phyloP scores from a whole-genome alignment of 2,888 invertebrate genomes.

The Aleiodes testaceus region DNA sequence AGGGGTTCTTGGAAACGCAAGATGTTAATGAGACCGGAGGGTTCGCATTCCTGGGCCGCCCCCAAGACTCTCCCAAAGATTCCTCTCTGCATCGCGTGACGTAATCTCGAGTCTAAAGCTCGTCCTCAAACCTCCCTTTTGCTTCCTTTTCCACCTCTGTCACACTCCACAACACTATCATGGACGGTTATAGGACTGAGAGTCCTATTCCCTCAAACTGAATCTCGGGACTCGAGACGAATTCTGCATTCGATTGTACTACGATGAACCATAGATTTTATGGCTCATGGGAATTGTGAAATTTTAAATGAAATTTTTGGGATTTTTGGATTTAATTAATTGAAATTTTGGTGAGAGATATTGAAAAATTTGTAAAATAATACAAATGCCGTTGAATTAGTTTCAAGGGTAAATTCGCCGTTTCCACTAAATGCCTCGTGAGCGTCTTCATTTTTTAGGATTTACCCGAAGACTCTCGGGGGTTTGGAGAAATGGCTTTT shows the following conservation, averaged over 20 bases:
- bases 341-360: no score
- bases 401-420: not conserved
- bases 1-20: slow-evolving; percentile 63
- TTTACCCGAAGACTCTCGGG: not conserved
- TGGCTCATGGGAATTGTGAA: no score
- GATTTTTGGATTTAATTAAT: no score
- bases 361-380: not conserved
- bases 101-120: slow-evolving; percentile 50
- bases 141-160: not conserved
- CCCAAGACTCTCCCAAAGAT: slow-evolving; percentile 70
- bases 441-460: slow-evolving; percentile 35
- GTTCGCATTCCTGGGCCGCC: slow-evolving; percentile 71
- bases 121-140: slow-evolving; percentile 5
- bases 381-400: not conserved
- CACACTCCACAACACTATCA: slow-evolving; percentile 10
- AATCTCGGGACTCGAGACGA: slow-evolving; percentile 15
- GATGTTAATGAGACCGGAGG: slow-evolving; percentile 73
- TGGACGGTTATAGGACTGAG: slow-evolving; percentile 9
- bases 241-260: no score
- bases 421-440: slow-evolving; percentile 16
- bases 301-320: no score
- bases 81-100: slow-evolving; percentile 61
- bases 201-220: slow-evolving; percentile 14
- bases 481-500: slow-evolving; percentile 11
- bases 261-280: no score